A percentile compares a stretch with the other conserved stretches of the same genome.
These are phyloP conservation scores for Ctenosaura bakeri DNA, from an alignment of 2,797 vertebrate genomes.

Conservation along the genomic window DNA sequence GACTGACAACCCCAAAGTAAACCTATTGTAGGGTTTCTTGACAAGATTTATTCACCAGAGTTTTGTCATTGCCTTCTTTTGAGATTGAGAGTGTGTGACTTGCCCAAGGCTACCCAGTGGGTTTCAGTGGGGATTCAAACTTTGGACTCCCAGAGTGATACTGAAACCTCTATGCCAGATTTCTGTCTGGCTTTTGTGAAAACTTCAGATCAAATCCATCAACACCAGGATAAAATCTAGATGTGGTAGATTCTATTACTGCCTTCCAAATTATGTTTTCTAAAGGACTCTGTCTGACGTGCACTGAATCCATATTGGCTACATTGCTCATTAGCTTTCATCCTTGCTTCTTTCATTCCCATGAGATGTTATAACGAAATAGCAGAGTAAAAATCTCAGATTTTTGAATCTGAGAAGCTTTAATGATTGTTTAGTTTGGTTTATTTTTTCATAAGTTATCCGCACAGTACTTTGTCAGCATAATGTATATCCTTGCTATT, in stretches of 20 bases:
- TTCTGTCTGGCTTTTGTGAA: background rate
- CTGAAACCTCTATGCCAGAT: too few species aligned
- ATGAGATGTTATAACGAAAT: background rate
- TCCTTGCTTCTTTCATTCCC: conserved; percentile 14
- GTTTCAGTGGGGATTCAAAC: too few species aligned
- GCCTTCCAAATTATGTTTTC: conserved; percentile 17
- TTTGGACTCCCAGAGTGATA: too few species aligned
- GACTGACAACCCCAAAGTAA: too few species aligned
- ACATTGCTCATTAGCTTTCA: conserved; percentile 26
- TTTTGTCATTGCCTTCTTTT: too few species aligned
- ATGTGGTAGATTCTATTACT: conserved; percentile 4
- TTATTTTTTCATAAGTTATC: conserved; percentile 20
- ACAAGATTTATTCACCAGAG: too few species aligned
- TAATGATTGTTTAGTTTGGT: background rate
- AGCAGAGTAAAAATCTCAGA: background rate
- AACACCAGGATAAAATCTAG: background rate
- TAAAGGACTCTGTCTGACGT: background rate
- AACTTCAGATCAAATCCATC: background rate
- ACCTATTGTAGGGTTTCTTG: too few species aligned
- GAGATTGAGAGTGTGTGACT: too few species aligned
- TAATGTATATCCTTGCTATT: conserved; percentile 1
- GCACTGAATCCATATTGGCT: conserved; percentile 27
- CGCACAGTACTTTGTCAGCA: conserved; percentile 5
- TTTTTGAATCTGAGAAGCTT: conserved; percentile 13
- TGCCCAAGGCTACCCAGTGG: too few species aligned